phyloP scores from a whole-genome alignment of 2,113 vertebrate genomes.

The Erythrocercus mccallii region DNA sequence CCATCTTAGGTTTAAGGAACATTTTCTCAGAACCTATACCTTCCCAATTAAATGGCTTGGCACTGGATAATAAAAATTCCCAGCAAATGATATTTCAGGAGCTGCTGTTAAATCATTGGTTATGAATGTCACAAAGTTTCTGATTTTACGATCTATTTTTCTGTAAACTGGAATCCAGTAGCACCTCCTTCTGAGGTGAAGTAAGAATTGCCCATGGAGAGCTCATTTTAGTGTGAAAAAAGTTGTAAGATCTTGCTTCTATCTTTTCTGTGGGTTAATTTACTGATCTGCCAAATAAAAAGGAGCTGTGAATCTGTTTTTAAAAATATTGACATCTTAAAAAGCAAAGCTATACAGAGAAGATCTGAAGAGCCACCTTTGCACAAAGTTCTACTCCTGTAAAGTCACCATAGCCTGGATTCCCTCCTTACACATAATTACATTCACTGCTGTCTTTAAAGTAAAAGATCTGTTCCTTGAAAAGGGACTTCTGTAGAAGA shows the following conservation, averaged over 20 bases:
- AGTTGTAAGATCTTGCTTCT: neutral
- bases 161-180: neutral
- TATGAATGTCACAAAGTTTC: neutral
- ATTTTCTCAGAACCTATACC: neutral
- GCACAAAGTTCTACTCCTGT: neutral
- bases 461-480: neutral
- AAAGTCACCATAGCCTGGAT: neutral
- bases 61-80: neutral
- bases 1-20: neutral
- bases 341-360: neutral
- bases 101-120: neutral
- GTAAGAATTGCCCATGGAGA: neutral
- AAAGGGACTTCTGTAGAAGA: neutral
- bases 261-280: neutral
- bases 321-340: neutral
- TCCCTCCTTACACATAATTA: neutral
- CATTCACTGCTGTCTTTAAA: neutral
- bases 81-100: neutral
- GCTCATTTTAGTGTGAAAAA: neutral
- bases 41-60: neutral
- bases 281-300: neutral
- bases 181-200: neutral
- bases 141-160: neutral
- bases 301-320: neutral
- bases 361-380: neutral